Percentiles rank a stretch among this genome's conserved stretches.
Evolutionary conservation across 2,797 vertebrate species (phyloP).

Genomic region (Melanogrammus aeglefinus): DNA sequence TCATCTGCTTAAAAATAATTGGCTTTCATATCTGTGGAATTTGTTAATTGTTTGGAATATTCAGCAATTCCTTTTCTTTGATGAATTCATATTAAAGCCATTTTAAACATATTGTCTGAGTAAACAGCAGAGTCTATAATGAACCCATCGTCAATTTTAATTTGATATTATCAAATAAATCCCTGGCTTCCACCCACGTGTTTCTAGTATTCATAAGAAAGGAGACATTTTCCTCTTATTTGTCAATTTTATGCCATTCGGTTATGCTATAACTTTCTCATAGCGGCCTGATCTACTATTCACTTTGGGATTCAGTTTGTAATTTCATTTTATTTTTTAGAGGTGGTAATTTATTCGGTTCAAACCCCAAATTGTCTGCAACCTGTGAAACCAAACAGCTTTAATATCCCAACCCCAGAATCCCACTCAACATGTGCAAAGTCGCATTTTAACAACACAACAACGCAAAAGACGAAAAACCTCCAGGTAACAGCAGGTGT

Average conservation of each 20-base stretch:
- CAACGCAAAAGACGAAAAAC: too few species aligned
- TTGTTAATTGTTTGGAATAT: neutral
- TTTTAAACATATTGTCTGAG: neutral
- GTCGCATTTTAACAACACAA: neutral
- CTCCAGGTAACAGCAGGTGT: too few species aligned
- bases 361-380: neutral
- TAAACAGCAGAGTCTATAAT: neutral
- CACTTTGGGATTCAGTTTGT: neutral
- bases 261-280: neutral
- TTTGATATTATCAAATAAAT: neutral
- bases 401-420: neutral
- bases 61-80: neutral
- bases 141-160: neutral
- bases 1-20: neutral
- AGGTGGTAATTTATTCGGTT: neutral
- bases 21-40: neutral
- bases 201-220: neutral
- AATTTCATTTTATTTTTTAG: neutral
- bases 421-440: constrained; percentile 12
- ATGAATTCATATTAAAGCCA: neutral
- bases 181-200: neutral
- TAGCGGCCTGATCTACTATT: neutral
- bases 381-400: neutral
- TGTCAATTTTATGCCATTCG: neutral
- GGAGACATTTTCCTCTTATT: neutral